phyloP scores from a whole-genome alignment of 2,888 invertebrate species.

The Ligdia adustata region DNA sequence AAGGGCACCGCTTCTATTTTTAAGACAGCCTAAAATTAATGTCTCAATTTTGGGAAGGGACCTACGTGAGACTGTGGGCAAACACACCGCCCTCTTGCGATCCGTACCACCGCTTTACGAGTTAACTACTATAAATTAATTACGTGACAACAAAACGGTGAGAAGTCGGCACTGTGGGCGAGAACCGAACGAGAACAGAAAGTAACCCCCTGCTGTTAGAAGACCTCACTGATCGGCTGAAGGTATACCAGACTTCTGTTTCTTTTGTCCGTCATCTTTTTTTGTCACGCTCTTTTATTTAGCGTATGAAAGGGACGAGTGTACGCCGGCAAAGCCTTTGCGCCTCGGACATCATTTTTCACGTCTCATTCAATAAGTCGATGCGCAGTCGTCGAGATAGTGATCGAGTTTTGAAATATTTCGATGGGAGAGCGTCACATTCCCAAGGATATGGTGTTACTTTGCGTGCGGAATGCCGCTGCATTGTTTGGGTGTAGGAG shows the following conservation, averaged over 20 bases:
- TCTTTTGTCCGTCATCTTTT: constrained; percentile 72
- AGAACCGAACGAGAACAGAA: constrained; percentile 50
- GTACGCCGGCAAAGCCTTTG: constrained; percentile 75
- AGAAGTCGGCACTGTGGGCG: constrained; percentile 67
- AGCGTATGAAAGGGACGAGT: constrained; percentile 49
- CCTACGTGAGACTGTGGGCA: constrained; percentile 68
- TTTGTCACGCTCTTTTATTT: constrained; percentile 51
- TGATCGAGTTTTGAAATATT: constrained; percentile 82
- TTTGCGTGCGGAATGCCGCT: constrained; percentile 77
- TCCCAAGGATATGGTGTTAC: constrained; percentile 84
- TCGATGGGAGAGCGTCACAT: constrained; percentile 75
- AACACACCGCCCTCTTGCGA: constrained; percentile 70
- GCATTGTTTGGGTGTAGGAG: constrained; percentile 24
- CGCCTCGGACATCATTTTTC: constrained; percentile 79
- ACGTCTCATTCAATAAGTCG: constrained; percentile 83
- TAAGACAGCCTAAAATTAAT: constrained; percentile 58
- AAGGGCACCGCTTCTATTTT: constrained; percentile 61
- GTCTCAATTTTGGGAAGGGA: constrained; percentile 77
- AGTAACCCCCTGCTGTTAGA: constrained; percentile 67
- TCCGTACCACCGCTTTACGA: constrained; percentile 59
- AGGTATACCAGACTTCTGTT: constrained; percentile 61
- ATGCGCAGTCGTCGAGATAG: constrained; percentile 79
- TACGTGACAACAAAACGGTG: constrained; percentile 77
- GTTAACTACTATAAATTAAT: constrained; percentile 79
- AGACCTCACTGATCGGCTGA: constrained; percentile 67